Evolutionary conservation across 2,888 invertebrate genomes (phyloP), one percentile per base, ranked within the genome.

Genomic region (Portevinia maculata): DNA sequence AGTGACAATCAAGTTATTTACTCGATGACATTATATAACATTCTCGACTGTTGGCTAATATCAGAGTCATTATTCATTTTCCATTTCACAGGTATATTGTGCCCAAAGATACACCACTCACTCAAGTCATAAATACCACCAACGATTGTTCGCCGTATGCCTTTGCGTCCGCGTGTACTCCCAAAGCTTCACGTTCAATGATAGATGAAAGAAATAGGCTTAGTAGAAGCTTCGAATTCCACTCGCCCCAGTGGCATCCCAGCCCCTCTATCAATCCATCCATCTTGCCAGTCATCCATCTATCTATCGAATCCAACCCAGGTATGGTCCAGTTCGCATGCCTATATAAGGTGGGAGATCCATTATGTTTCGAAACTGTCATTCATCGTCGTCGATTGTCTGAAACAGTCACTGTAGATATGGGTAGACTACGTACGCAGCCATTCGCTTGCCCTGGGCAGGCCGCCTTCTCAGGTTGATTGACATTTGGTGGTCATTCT

Each of bases 341-440:
- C 60, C 83, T 73, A 78, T 73, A 78, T 83, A 83, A 73, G 83
- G 83, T 78, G 83, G 83, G 83, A 65, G 76, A 83, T 83, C 83
- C 65, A 83, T 83, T 83, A 78, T 73, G 71, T 71, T 83, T 83
- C 67, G 78, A 83, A 83, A 83, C 83, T 83, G 83, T 83, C 83
- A 78, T 78, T 83, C 78, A 73, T 62, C 65, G 60, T 71, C 69
- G 52, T 67, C 83, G 71, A 81, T 71, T 76, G 70, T 70, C 64
- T 39, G 39, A 79, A 79, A 79, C 60, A 74, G 60, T 48, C 48
- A 60, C 34, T 32, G 41, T 39, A 34, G 70, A 65, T 59, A 71
- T 67, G 65, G 81, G 65, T 76, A 59, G 60, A 83, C 78, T 71
- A 34, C 15, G 28, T 24, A 5, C 46, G 46, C 65, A 67, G 73